A percentile compares a stretch with the other conserved stretches of the same genome.
Conservation (phyloP, 1,140 invertebrate genomes). For the Drosophila aff. region DNA sequence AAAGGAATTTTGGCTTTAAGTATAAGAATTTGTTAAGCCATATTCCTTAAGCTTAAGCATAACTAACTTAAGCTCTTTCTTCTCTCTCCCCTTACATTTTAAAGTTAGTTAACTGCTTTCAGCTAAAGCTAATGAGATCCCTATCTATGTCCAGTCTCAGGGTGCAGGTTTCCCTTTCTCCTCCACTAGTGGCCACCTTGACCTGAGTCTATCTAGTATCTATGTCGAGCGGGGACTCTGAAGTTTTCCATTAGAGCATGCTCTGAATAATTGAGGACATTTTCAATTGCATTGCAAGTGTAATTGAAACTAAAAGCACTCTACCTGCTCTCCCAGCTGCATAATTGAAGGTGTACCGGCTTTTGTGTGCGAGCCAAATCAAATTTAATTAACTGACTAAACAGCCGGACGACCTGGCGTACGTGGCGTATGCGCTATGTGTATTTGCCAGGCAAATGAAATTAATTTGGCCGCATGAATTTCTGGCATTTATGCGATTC, state of each 20-base stretch:
- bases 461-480: constrained; percentile 48
- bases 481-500: constrained; percentile 13
- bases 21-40: neutral
- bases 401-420: constrained; percentile 22
- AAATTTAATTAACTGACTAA: constrained; percentile 69
- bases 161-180: neutral
- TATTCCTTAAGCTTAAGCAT: too few relatives aligned
- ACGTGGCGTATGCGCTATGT: constrained; percentile 30
- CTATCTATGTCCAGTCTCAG: constrained; percentile 23
- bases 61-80: neutral
- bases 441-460: constrained; percentile 40
- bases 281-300: constrained; percentile 31
- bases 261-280: constrained; percentile 50
- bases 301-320: constrained; percentile 53
- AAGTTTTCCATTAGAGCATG: constrained; percentile 31
- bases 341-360: constrained; percentile 40
- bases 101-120: neutral
- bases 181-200: neutral
- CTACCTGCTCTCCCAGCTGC: constrained; percentile 12
- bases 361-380: constrained; percentile 38
- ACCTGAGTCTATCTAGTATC: constrained; percentile 14
- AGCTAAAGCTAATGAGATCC: neutral
- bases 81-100: neutral
- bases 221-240: constrained; percentile 1
- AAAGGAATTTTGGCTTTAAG: neutral